Conservation (phyloP, 2,113 vertebrate genomes). For the Axis porcinus region DNA sequence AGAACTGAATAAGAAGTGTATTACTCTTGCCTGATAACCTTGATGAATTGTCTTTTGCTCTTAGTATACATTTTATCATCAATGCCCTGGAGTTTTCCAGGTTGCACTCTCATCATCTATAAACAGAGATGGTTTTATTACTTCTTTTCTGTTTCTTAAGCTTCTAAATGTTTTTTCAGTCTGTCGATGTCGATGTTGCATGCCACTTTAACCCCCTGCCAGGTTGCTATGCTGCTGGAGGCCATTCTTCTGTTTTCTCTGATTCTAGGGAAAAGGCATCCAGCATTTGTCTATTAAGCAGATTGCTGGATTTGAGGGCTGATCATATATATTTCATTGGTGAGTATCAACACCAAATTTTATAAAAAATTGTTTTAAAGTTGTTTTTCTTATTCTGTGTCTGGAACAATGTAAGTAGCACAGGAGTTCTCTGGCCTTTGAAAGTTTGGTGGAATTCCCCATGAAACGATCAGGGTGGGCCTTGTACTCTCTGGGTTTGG, state of each 20-base stretch:
- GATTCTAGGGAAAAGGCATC: neutral
- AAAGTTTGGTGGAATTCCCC: neutral
- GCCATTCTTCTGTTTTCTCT: neutral
- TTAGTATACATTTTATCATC: no score
- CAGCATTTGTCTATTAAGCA: fast-evolving
- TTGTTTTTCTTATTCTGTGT: neutral
- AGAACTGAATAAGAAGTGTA: neutral
- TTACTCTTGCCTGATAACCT: fast-evolving
- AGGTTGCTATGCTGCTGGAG: fast-evolving
- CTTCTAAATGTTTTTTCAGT: neutral
- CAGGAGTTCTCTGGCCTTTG: neutral
- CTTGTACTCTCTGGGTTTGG: neutral
- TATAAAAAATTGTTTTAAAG: neutral
- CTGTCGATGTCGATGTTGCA: fast-evolving
- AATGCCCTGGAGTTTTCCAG: no score
- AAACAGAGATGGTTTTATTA: neutral
- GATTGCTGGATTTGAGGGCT: neutral
- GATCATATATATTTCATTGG: fast-evolving
- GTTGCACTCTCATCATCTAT: fast-evolving
- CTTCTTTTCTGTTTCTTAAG: neutral
- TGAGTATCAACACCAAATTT: neutral
- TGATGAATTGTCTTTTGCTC: fast-evolving
- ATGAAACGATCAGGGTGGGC: fast-evolving
- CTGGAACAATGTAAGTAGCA: neutral
- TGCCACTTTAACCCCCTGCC: fast-evolving